Conservation (phyloP, 2,113 vertebrate genomes). For the Panurus biarmicus region DNA sequence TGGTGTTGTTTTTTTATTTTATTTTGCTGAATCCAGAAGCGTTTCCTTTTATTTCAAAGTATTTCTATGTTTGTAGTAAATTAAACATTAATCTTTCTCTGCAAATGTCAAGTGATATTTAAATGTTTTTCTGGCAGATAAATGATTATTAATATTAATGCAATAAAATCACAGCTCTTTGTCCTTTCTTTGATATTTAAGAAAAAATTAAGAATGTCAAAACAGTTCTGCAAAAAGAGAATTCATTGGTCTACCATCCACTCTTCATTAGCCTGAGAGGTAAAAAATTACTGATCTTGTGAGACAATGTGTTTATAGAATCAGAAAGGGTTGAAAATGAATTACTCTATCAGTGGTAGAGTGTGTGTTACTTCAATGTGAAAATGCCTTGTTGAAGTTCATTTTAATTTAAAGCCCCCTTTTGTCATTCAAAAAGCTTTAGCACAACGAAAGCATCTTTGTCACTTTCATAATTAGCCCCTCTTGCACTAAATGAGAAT, state of each 20-base stretch:
- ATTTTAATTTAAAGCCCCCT: slow-evolving; percentile 75
- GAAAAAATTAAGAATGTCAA: slow-evolving; percentile 65
- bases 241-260: slow-evolving; percentile 55
- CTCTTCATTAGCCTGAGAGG: slow-evolving; percentile 54
- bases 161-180: slow-evolving; percentile 59
- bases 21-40: slow-evolving; percentile 49
- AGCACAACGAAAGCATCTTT: slow-evolving; percentile 63
- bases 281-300: slow-evolving; percentile 79
- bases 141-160: slow-evolving; percentile 72
- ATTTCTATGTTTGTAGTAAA: slow-evolving; percentile 65
- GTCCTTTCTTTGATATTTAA: slow-evolving; percentile 70
- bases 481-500: slow-evolving; percentile 54
- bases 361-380: slow-evolving; percentile 64
- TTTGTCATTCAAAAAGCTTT: slow-evolving; percentile 66
- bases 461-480: slow-evolving; percentile 65
- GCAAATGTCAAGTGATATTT: slow-evolving; percentile 71
- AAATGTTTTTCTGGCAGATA: slow-evolving; percentile 71
- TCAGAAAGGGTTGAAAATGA: slow-evolving; percentile 76
- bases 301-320: slow-evolving; percentile 76
- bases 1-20: background rate
- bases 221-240: slow-evolving; percentile 50
- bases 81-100: slow-evolving; percentile 71
- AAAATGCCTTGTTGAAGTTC: slow-evolving; percentile 73
- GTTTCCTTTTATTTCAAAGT: slow-evolving; percentile 62
- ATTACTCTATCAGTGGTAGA: slow-evolving; percentile 74